These are phyloP conservation scores for Gnathochromis pfefferi DNA, from an alignment of 2,113 vertebrate genomes.

Conservation along the genomic window DNA sequence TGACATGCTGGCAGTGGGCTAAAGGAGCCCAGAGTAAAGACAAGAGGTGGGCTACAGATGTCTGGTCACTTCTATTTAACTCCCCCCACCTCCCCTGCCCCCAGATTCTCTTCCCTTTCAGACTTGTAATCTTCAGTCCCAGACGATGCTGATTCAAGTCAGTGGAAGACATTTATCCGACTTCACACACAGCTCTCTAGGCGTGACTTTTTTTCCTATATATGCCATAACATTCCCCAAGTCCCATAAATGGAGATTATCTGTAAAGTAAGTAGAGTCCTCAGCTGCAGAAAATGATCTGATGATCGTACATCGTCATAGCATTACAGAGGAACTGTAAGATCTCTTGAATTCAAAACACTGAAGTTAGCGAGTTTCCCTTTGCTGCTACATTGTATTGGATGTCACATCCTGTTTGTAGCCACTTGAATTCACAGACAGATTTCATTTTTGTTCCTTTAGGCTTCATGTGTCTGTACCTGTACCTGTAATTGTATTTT, in stretches of 20 bases:
- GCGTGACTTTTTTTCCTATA: not conserved
- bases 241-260: not conserved
- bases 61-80: not conserved
- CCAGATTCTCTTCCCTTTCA: not conserved
- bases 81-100: not conserved
- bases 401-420: not conserved
- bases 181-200: not conserved
- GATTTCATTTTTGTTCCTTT: not conserved
- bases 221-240: too few species aligned
- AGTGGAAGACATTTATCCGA: not conserved
- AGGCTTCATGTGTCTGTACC: not conserved
- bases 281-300: not conserved
- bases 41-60: not conserved
- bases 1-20: not conserved
- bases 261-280: not conserved
- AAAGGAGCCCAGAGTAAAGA: not conserved
- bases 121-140: not conserved
- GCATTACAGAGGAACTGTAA: not conserved
- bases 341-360: not conserved
- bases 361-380: not conserved
- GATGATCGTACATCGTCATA: not conserved
- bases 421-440: not conserved
- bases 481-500: not conserved
- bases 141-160: not conserved
- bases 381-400: not conserved